Evolutionary conservation across 2,888 invertebrate species (phyloP).

Genomic region (Eupelmus urozonus): DNA sequence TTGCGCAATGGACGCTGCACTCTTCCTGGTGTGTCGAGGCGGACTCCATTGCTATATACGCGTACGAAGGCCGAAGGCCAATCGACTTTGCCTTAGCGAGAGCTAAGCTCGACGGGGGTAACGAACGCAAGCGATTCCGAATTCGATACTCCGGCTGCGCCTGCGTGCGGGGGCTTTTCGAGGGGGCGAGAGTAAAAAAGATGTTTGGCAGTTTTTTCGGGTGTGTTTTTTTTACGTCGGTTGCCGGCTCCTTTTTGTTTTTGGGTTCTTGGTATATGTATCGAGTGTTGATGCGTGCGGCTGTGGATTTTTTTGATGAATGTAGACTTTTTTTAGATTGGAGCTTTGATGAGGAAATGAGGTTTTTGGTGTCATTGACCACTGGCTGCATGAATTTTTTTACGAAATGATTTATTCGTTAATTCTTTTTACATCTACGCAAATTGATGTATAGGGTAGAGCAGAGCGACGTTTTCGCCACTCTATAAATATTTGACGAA

Average conservation of each 20-base stretch:
- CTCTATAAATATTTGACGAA: too few species aligned
- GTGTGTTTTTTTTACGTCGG: neutral
- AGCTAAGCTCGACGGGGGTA: constrained; percentile 45
- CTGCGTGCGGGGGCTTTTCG: neutral
- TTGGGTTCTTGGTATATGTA: neutral
- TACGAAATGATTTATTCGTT: too few species aligned
- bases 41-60: constrained; percentile 75
- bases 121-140: constrained; percentile 44
- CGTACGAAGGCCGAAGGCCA: constrained; percentile 68
- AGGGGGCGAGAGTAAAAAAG: neutral
- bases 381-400: too few species aligned
- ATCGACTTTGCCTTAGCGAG: constrained; percentile 61
- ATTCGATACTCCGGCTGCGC: constrained; percentile 33
- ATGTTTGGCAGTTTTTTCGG: constrained; percentile 20
- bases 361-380: too few species aligned
- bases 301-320: neutral
- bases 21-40: constrained; percentile 69
- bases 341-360: too few species aligned
- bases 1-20: constrained; percentile 76
- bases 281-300: neutral
- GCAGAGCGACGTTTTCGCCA: too few species aligned
- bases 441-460: too few species aligned
- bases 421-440: too few species aligned
- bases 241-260: neutral
- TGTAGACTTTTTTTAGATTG: neutral